A percentile compares a stretch with the other conserved stretches of the same genome.
Evolutionary conservation across 2,888 invertebrate species (phyloP).

Genomic region (Acrocera orbiculus): DNA sequence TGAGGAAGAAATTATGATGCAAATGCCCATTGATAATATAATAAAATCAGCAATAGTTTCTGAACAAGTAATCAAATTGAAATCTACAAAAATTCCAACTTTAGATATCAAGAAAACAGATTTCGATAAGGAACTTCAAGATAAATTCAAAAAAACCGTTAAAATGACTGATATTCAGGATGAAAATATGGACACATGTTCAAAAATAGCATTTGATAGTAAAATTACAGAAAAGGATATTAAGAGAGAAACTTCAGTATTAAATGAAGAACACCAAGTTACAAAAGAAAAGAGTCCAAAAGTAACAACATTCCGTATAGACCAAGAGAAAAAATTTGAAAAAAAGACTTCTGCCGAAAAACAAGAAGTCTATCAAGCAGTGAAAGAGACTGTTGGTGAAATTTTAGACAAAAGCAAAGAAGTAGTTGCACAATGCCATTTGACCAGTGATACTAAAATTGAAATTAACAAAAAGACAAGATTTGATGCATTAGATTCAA

Average conservation of each 20-base stretch:
- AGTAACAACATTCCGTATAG: neutral
- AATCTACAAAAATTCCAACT: slow-evolving; percentile 27
- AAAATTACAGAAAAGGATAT: slow-evolving; percentile 11
- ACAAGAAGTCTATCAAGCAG: neutral
- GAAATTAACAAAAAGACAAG: neutral
- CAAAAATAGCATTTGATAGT: slow-evolving; percentile 18
- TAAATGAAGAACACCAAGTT: neutral
- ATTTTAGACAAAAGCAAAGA: neutral
- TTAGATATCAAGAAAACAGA: slow-evolving; percentile 27
- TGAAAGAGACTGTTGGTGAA: slow-evolving; percentile 1
- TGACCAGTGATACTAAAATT: neutral
- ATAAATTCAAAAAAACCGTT: slow-evolving; percentile 27
- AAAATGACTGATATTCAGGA: slow-evolving; percentile 16
- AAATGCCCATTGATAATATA: slow-evolving; percentile 30
- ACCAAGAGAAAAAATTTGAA: neutral
- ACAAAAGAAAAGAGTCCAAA: neutral
- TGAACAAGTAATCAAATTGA: slow-evolving; percentile 30
- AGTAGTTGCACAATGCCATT: too few relatives aligned
- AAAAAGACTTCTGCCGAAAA: neutral
- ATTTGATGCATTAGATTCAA: slow-evolving; percentile 3
- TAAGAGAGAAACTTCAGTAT: neutral
- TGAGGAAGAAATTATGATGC: slow-evolving; percentile 31
- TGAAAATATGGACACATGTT: slow-evolving; percentile 13
- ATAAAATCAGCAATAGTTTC: slow-evolving; percentile 27
- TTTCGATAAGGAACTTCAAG: slow-evolving; percentile 29